phyloP scores from a whole-genome alignment of 2,888 invertebrate genomes.

The Pseudococcus viburni region DNA sequence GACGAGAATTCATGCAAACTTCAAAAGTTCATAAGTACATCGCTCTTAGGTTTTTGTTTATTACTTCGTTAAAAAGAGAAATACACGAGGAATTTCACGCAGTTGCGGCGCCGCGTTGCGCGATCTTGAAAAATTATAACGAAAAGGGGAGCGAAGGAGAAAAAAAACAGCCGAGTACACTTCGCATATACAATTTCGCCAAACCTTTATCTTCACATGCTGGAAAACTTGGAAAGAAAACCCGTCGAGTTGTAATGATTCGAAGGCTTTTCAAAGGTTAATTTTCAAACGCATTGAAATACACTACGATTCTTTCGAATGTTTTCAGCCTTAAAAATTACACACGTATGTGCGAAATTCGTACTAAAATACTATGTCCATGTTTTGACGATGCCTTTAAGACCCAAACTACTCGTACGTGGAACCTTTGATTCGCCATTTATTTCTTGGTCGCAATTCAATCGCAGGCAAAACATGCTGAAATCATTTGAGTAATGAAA shows the following conservation, averaged over 20 bases:
- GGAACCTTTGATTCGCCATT: not conserved
- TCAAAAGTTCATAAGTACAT: slow-evolving; percentile 33
- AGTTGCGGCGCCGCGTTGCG: not conserved
- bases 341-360: not conserved
- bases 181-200: not conserved
- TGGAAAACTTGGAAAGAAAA: not conserved
- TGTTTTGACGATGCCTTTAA: no score
- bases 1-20: slow-evolving; percentile 16
- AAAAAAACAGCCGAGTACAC: not conserved
- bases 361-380: no score
- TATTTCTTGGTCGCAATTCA: no score
- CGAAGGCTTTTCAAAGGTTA: slow-evolving; percentile 17
- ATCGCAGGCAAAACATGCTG: no score
- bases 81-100: slow-evolving; percentile 37
- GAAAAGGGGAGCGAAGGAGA: not conserved
- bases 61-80: slow-evolving; percentile 44
- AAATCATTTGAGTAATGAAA: not conserved
- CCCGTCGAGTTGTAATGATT: slow-evolving; percentile 29
- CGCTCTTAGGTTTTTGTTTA: slow-evolving; percentile 44
- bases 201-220: not conserved
- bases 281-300: slow-evolving; percentile 4
- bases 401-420: no score
- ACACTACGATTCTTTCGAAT: not conserved
- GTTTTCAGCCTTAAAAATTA: slow-evolving; percentile 10
- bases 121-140: slow-evolving; percentile 27